A percentile compares a stretch with the other conserved stretches of the same genome.
These are phyloP conservation scores for Varanus komodoensis DNA, from an alignment of 2,113 vertebrate genomes.

Conservation along the genomic window DNA sequence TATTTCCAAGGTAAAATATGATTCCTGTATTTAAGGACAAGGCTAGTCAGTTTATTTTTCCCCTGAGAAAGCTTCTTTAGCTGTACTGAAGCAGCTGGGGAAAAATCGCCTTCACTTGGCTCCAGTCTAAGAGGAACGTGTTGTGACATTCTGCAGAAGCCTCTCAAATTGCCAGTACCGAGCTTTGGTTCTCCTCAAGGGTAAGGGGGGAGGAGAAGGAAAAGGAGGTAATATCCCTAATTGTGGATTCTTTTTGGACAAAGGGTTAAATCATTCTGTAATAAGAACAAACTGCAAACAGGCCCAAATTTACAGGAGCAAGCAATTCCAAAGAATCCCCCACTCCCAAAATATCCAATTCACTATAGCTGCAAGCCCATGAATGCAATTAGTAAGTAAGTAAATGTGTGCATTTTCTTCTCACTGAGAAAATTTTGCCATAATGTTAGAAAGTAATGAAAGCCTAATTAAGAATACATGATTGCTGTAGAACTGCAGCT, in stretches of 20 bases:
- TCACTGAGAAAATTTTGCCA: not conserved
- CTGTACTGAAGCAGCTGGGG: not conserved
- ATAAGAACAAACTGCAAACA: not conserved
- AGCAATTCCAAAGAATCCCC: not conserved
- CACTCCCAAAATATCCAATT: not conserved
- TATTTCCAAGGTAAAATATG: not conserved
- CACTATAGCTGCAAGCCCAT: not conserved
- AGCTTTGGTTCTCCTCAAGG: not conserved
- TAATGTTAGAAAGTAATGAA: conserved; percentile 1
- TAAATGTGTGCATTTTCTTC: not conserved
- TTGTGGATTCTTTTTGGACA: not conserved
- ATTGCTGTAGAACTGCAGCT: not conserved
- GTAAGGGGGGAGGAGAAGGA: not conserved
- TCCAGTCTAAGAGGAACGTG: not conserved
- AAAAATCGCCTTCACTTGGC: not conserved
- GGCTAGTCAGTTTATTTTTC: conserved; percentile 10
- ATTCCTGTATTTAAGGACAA: conserved; percentile 15
- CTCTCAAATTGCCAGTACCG: not conserved
- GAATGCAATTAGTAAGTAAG: not conserved
- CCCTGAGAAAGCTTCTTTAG: not conserved
- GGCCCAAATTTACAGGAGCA: not conserved
- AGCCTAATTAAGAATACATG: not conserved
- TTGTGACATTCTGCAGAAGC: not conserved
- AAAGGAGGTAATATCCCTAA: not conserved
- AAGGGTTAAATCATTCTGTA: not conserved